Percentiles rank a stretch among this genome's conserved stretches.
Conservation (phyloP, 2,888 invertebrate species). For the Bhutanitis thaidina region DNA sequence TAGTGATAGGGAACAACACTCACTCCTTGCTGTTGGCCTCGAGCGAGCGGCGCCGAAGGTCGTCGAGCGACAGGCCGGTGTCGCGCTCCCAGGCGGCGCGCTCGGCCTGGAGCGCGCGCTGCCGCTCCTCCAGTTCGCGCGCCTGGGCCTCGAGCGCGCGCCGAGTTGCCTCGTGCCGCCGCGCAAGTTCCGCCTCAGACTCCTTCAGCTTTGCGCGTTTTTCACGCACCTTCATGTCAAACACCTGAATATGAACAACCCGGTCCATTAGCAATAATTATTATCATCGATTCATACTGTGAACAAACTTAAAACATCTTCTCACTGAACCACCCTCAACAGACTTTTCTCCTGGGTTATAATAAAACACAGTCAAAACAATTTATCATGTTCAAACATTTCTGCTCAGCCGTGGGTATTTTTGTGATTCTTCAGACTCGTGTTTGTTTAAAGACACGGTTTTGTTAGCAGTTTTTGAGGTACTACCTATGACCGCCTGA, state of each 20-base stretch:
- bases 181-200: constrained; percentile 94
- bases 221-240: constrained; percentile 98
- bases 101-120: constrained; percentile 91
- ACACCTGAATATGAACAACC: constrained; percentile 80
- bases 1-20: constrained; percentile 49
- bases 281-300: too few relatives aligned
- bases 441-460: too few relatives aligned
- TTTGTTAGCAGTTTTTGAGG: too few relatives aligned
- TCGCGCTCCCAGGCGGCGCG: constrained; percentile 94
- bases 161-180: constrained; percentile 90
- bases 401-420: too few relatives aligned
- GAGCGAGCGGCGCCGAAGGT: constrained; percentile 90
- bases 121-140: constrained; percentile 93
- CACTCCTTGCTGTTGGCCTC: constrained; percentile 94
- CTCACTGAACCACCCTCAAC: too few relatives aligned
- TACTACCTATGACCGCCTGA: too few relatives aligned
- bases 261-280: not conserved
- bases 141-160: constrained; percentile 92
- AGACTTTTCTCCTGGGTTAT: too few relatives aligned
- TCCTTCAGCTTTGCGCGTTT: constrained; percentile 98
- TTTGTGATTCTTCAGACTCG: too few relatives aligned
- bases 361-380: too few relatives aligned
- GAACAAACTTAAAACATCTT: too few relatives aligned
- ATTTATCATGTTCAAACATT: too few relatives aligned
- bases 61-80: constrained; percentile 93